Evolutionary conservation across 2,888 invertebrate genomes (phyloP).

Genomic region (Diplolepis rosae): DNA sequence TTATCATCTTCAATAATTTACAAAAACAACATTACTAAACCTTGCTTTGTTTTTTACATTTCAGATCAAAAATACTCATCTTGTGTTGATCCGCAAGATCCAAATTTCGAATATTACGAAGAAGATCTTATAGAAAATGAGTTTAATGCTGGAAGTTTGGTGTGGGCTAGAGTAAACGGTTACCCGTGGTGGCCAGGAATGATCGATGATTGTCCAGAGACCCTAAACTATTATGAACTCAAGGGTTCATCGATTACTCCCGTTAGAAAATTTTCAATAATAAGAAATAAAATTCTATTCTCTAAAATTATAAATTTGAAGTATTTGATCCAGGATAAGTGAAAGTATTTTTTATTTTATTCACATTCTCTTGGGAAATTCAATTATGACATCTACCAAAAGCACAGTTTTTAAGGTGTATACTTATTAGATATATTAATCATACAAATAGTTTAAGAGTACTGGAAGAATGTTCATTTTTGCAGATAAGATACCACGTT

Average conservation of each 20-base stretch:
- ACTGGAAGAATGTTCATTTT: too few species aligned
- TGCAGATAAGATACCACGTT: conserved; percentile 77
- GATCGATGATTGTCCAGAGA: conserved; percentile 81
- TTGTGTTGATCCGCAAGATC: conserved; percentile 76
- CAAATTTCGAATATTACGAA: conserved; percentile 73
- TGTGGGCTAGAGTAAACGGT: conserved; percentile 78
- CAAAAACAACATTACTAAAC: conserved; percentile 17
- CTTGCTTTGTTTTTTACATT: conserved; percentile 27
- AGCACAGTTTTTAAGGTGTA: too few species aligned
- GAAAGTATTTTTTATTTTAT: too few species aligned
- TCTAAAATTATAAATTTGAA: too few species aligned
- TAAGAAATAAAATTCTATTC: too few species aligned
- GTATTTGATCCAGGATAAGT: too few species aligned
- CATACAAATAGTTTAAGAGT: too few species aligned
- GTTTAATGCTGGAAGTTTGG: conserved; percentile 80
- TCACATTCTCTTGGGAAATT: too few species aligned
- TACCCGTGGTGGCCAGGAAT: conserved; percentile 85
- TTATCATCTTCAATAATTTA: conserved; percentile 8
- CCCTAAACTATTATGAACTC: conserved; percentile 46
- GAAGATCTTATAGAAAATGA: conserved; percentile 77
- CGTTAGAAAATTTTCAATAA: too few species aligned
- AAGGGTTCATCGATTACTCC: conserved; percentile 22
- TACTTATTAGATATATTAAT: too few species aligned
- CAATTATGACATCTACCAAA: too few species aligned
- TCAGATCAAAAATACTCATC: conserved; percentile 74